Evolutionary conservation across 2,113 vertebrate species (phyloP).

Genomic region (Syngnathus scovelli): DNA sequence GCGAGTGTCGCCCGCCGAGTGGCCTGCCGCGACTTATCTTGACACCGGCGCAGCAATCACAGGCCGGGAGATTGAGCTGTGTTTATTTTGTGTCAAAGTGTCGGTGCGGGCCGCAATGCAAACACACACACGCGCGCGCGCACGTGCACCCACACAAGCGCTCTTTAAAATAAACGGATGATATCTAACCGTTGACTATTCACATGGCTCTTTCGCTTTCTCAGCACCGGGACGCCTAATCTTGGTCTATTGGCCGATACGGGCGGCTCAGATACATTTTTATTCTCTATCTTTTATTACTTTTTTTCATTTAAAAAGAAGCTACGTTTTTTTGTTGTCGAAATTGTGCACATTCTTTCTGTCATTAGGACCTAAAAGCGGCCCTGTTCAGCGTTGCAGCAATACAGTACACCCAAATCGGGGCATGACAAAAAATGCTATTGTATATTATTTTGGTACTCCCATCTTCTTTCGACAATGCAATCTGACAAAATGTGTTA

Average conservation of each 20-base stretch:
- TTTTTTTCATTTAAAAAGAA: conserved; percentile 40
- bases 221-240: conserved; percentile 55
- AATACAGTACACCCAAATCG: neutral
- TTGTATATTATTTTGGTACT: neutral
- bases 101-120: conserved; percentile 56
- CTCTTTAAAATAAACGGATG: conserved; percentile 71
- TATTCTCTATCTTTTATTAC: conserved; percentile 62
- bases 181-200: conserved; percentile 68
- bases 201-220: conserved; percentile 54
- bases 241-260: conserved; percentile 62
- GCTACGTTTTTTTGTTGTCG: conserved; percentile 19
- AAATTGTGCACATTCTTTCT: neutral
- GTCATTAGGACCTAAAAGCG: neutral
- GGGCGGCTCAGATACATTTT: conserved; percentile 61
- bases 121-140: conserved; percentile 45
- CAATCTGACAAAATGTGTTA: too few species aligned
- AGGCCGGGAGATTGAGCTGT: conserved; percentile 63
- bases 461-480: neutral
- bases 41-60: conserved; percentile 67
- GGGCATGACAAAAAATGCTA: neutral
- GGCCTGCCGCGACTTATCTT: conserved; percentile 61
- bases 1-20: conserved; percentile 43
- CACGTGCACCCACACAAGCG: conserved; percentile 17
- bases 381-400: neutral
- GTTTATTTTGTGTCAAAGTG: conserved; percentile 68